phyloP scores from a whole-genome alignment of 1,140 invertebrate species.

The Ruditapes philippinarum region DNA sequence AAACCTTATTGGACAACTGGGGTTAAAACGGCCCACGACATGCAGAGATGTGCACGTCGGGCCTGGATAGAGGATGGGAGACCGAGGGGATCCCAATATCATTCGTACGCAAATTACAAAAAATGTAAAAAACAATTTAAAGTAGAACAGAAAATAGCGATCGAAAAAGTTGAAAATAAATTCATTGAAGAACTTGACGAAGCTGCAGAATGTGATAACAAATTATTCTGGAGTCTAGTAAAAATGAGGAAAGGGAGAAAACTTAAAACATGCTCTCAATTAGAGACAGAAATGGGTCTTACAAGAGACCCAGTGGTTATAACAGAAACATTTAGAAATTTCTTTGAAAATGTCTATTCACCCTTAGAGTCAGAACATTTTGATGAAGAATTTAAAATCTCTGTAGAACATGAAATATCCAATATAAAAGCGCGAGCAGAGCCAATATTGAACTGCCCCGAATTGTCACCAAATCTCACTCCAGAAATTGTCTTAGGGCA shows the following conservation, averaged over 20 bases:
- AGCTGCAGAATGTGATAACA: conserved; percentile 5
- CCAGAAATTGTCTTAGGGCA: neutral
- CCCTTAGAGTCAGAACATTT: neutral
- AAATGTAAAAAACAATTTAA: neutral
- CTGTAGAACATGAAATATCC: neutral
- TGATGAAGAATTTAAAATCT: neutral
- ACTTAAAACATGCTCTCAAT: neutral
- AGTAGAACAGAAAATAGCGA: neutral
- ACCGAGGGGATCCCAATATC: neutral
- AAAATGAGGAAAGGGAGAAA: neutral
- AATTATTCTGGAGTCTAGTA: conserved; percentile 7
- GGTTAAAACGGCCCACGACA: neutral
- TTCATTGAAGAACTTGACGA: neutral
- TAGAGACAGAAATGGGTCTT: neutral
- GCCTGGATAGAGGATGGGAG: neutral
- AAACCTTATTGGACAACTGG: too few relatives aligned
- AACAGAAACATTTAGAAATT: neutral
- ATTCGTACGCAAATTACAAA: neutral
- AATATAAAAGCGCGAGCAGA: too few relatives aligned
- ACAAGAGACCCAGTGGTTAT: neutral
- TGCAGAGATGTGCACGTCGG: neutral
- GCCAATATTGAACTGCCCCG: neutral
- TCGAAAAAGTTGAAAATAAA: neutral
- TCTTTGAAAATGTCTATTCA: neutral
- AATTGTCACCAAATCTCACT: neutral